phyloP scores from a whole-genome alignment of 2,888 invertebrate genomes.

The Tineola bisselliella region DNA sequence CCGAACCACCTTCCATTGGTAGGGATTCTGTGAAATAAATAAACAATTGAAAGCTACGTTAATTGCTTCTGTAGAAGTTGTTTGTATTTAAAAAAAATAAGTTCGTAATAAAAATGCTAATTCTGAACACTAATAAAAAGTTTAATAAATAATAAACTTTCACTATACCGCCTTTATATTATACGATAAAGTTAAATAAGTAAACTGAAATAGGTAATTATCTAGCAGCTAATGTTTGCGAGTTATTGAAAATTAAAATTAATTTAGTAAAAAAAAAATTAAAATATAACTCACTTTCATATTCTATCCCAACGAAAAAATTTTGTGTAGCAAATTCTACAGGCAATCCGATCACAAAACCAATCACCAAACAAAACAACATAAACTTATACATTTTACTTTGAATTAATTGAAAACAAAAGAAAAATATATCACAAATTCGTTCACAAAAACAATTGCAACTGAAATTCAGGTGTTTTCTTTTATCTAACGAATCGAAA shows the following conservation, averaged over 20 bases:
- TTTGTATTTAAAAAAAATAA: no score
- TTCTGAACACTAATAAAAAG: no score
- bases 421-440: neutral
- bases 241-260: no score
- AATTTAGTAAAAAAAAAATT: no score
- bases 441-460: neutral
- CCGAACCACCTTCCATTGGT: constrained; percentile 52
- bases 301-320: constrained; percentile 53
- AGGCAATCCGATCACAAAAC: constrained; percentile 19
- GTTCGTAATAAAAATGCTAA: no score
- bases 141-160: no score
- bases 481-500: neutral
- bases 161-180: no score
- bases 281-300: constrained; percentile 38
- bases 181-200: no score
- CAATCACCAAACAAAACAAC: constrained; percentile 18
- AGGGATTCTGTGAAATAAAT: constrained; percentile 39
- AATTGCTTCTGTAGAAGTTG: no score
- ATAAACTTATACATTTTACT: constrained; percentile 20
- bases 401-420: neutral
- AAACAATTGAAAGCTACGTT: neutral
- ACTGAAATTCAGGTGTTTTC: neutral
- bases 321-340: constrained; percentile 35
- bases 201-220: no score
- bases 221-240: no score